Base-by-base conservation (phyloP, 2,888 invertebrate genomes). In the Candidula unifasciata region DNA sequence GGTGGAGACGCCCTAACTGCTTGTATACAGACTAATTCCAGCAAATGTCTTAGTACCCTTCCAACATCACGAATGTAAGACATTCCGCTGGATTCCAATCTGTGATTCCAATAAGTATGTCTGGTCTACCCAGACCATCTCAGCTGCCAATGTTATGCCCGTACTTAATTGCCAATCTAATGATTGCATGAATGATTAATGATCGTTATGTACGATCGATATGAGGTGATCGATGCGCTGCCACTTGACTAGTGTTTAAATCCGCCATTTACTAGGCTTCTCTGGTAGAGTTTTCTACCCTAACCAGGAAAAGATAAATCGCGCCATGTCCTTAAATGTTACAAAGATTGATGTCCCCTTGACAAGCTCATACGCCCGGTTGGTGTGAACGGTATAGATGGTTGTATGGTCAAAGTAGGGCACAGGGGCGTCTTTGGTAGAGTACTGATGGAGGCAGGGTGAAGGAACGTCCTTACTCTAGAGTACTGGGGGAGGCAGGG, bases 261-360 rank as follows among this genome's bases (percentile, higher is more conserved):
- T 69, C 35, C 35, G 54, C 33, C 57, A 60, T 71, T 44, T 52
- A 71, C 33, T 54, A 54, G 69, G 0, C 13, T 10, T 33, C 21
- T 13, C 24, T 35, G 35, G 37, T 27, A 35, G 24, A 1, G 66
- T 80, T 79, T 37, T 52, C 35, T 79, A 16, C 27, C 66, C 30
- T 80, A 33, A 69, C 37, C 27, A 69, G 69, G 52, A 54, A 33
- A 68, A 69, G 68, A 80, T 27, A 80, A 80, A 68, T 68, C 54
- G 54, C 44, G 80, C 10, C 54, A 69, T 27, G 27, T 30, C 54
- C 52, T 3, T 60, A 64, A 69, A 69, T 27, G 66, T 18, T 33
- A 21, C 33, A 13, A 69, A 30, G 80, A 80, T 69, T 80, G 80
- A 80, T 80, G 80, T 69, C 27, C 80, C 79, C 37, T 52, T 80